These are phyloP conservation scores for Elgaria multicarinata DNA, from an alignment of 2,113 vertebrate genomes.

Conservation along the genomic window DNA sequence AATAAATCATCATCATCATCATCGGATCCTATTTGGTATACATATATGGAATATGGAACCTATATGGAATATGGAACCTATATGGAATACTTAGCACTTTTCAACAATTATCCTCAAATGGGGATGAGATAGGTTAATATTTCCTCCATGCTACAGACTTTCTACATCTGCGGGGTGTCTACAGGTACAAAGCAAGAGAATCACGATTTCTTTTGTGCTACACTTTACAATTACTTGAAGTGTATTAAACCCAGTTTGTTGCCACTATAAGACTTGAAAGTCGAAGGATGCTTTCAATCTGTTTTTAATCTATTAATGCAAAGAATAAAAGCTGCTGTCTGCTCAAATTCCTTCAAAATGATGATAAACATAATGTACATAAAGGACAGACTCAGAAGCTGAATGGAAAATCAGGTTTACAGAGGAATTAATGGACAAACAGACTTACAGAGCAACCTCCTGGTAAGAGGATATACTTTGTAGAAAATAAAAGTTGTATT, in stretches of 20 bases:
- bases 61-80: too few relatives aligned
- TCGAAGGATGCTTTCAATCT: neutral
- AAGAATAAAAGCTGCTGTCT: slow-evolving; percentile 4
- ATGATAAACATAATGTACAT: slow-evolving; percentile 17
- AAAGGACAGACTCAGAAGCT: neutral
- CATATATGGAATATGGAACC: too few relatives aligned
- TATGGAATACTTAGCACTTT: neutral
- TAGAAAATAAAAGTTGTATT: slow-evolving; percentile 1
- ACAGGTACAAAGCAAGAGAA: neutral
- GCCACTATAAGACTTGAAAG: neutral
- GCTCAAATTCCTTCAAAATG: slow-evolving; percentile 8
- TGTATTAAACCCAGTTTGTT: neutral
- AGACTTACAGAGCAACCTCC: neutral
- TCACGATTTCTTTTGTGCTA: neutral
- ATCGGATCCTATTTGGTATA: too few relatives aligned
- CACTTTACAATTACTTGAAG: neutral
- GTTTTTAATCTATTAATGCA: slow-evolving; percentile 2
- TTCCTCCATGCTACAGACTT: neutral
- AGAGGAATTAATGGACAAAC: neutral
- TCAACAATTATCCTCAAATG: neutral
- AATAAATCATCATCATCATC: too few relatives aligned
- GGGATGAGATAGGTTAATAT: neutral
- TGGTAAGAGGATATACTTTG: neutral
- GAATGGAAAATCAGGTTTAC: neutral
- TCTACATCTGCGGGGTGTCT: neutral